These are phyloP conservation scores for Yasuhikotakia modesta DNA, from an alignment of 2,797 vertebrate species.

Conservation along the genomic window DNA sequence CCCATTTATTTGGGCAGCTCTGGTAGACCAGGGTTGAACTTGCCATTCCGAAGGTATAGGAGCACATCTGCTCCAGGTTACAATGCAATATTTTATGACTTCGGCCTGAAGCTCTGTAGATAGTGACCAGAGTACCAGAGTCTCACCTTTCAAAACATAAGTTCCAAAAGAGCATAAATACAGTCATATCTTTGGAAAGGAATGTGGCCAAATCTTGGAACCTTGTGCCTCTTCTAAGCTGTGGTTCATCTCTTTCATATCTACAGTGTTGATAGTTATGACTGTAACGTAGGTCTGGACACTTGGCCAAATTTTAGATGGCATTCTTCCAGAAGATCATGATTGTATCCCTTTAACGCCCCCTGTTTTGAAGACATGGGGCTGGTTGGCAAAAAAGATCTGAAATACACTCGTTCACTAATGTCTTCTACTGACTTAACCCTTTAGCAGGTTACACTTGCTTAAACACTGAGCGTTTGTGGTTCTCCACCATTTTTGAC, in stretches of 20 bases:
- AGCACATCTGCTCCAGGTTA: conserved; percentile 9
- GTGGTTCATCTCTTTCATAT: conserved; percentile 4
- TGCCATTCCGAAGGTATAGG: conserved; percentile 21
- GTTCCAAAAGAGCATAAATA: no score
- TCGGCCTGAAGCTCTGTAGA: not conserved
- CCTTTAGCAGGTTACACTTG: conserved; percentile 19
- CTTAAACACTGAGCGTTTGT: conserved; percentile 44
- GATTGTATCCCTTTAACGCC: conserved; percentile 57
- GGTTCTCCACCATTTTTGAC: conserved; percentile 26
- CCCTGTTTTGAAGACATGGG: conserved; percentile 11
- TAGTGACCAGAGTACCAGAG: not conserved
- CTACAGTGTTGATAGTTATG: conserved; percentile 32
- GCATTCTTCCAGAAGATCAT: conserved; percentile 38
- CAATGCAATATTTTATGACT: conserved; percentile 1
- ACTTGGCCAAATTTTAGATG: conserved; percentile 36
- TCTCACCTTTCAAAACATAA: not conserved
- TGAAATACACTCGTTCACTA: conserved; percentile 15
- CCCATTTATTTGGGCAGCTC: not conserved
- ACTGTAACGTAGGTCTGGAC: conserved; percentile 29
- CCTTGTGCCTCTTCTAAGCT: conserved; percentile 10
- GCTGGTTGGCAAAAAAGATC: conserved; percentile 7
- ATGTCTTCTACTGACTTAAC: conserved; percentile 20
- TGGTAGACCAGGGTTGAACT: conserved; percentile 21
- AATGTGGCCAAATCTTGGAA: conserved; percentile 13
- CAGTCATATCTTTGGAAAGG: not conserved